Percentiles rank a stretch among this genome's conserved stretches.
Evolutionary conservation across 2,888 invertebrate species (phyloP).

Genomic region (Cerceris rybyensis): DNA sequence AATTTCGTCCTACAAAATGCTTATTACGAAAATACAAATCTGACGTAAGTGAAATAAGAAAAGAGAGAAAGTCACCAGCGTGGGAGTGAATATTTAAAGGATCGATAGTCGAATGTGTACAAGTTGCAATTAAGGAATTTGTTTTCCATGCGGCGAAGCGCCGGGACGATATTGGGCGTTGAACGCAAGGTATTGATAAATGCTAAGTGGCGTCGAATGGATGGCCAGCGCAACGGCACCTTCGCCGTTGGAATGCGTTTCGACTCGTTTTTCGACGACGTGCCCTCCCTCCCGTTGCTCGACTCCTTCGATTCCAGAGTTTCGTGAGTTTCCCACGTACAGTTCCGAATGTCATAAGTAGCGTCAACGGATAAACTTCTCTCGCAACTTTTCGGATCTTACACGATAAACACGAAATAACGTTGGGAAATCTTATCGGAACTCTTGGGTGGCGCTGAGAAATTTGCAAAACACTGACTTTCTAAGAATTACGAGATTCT

Average conservation of each 20-base stretch:
- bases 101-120: background rate
- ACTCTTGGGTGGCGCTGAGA: background rate
- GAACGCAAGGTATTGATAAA: slow-evolving; percentile 65
- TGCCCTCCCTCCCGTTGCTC: slow-evolving; percentile 10
- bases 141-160: slow-evolving; percentile 11
- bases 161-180: slow-evolving; percentile 32
- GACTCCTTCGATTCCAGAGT: slow-evolving; percentile 22
- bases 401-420: slow-evolving; percentile 1
- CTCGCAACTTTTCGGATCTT: background rate
- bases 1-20: too few species aligned
- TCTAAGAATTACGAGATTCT: too few species aligned
- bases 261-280: slow-evolving; percentile 37
- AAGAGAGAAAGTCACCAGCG: background rate
- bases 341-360: slow-evolving; percentile 9
- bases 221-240: slow-evolving; percentile 44
- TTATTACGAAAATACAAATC: too few species aligned
- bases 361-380: background rate
- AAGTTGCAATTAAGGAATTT: slow-evolving; percentile 28
- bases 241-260: slow-evolving; percentile 58
- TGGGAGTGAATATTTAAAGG: background rate
- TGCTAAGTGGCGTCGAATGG: slow-evolving; percentile 65
- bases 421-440: slow-evolving; percentile 1
- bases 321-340: slow-evolving; percentile 34
- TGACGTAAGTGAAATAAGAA: background rate
- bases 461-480: background rate